Evolutionary conservation across 2,888 invertebrate genomes (phyloP).

Genomic region (Myopa tessellatipennis): DNA sequence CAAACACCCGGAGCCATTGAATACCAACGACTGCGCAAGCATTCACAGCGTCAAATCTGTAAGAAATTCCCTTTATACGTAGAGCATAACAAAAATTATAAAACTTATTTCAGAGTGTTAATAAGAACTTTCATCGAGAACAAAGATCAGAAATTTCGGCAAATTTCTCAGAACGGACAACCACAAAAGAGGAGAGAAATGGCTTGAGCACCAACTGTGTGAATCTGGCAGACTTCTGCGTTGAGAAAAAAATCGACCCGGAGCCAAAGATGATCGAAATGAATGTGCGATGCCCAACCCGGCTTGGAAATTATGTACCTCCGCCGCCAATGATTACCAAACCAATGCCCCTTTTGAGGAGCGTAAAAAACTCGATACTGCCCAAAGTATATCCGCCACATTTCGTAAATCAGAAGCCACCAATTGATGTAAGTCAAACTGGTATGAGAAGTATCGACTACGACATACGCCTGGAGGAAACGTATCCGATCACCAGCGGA

Average conservation of each 20-base stretch:
- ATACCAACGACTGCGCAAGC: background rate
- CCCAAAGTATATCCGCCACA: constrained; percentile 56
- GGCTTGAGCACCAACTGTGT: background rate
- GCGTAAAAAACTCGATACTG: constrained; percentile 46
- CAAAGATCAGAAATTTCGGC: background rate
- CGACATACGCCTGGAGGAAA: background rate
- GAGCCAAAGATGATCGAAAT: constrained; percentile 1
- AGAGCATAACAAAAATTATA: background rate
- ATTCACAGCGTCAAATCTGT: background rate
- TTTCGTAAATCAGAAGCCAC: constrained; percentile 56
- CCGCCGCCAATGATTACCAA: background rate
- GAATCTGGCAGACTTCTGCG: constrained; percentile 13
- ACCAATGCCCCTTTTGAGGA: constrained; percentile 13
- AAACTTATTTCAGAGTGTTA: background rate
- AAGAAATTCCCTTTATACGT: background rate
- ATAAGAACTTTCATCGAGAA: constrained; percentile 1
- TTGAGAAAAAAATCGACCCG: background rate
- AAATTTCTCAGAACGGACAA: background rate
- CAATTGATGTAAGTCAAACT: constrained; percentile 33
- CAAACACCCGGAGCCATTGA: background rate
- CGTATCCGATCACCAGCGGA: background rate
- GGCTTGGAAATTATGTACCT: background rate
- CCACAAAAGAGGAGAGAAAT: background rate
- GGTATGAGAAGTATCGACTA: background rate
- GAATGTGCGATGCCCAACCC: constrained; percentile 7